These are phyloP conservation scores for Cirrhinus molitorella DNA, from an alignment of 2,797 vertebrate species.

Conservation along the genomic window DNA sequence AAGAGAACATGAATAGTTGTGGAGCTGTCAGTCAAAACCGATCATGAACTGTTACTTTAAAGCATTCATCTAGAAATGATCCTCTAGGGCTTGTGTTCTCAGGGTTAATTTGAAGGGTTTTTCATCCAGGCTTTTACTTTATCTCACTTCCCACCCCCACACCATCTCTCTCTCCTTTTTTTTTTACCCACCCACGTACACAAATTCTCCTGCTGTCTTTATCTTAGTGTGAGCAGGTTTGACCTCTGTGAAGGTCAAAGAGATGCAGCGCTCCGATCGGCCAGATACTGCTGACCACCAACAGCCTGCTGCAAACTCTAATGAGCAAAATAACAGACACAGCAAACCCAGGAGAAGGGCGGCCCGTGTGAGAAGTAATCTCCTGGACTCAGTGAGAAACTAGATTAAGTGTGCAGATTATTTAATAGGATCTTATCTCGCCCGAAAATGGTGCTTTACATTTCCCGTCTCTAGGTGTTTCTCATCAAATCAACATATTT, in stretches of 20 bases:
- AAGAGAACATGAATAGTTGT: neutral
- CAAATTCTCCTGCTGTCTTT: constrained; percentile 54
- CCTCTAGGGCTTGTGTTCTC: constrained; percentile 20
- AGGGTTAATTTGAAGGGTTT: constrained; percentile 56
- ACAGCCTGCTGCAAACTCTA: constrained; percentile 51
- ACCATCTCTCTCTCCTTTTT: constrained; percentile 9
- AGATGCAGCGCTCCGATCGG: constrained; percentile 43
- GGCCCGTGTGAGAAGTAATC: neutral
- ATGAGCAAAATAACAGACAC: constrained; percentile 51
- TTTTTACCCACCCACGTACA: constrained; percentile 35
- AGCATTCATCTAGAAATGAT: constrained; percentile 31
- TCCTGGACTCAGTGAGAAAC: neutral
- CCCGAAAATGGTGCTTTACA: no score
- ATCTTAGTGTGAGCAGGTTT: constrained; percentile 48
- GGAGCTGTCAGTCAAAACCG: constrained; percentile 28
- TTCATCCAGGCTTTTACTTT: constrained; percentile 45
- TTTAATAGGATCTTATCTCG: neutral
- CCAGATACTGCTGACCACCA: constrained; percentile 59
- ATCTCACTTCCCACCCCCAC: constrained; percentile 17
- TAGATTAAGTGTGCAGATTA: neutral
- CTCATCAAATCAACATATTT: no score
- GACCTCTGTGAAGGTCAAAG: constrained; percentile 60
- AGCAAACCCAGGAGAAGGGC: constrained; percentile 36
- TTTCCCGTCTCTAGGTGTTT: no score
- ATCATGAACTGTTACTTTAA: constrained; percentile 49